Evolutionary conservation across 2,888 invertebrate genomes (phyloP), one percentile per base, ranked within the genome.

Genomic region (Odontomyia ornata): DNA sequence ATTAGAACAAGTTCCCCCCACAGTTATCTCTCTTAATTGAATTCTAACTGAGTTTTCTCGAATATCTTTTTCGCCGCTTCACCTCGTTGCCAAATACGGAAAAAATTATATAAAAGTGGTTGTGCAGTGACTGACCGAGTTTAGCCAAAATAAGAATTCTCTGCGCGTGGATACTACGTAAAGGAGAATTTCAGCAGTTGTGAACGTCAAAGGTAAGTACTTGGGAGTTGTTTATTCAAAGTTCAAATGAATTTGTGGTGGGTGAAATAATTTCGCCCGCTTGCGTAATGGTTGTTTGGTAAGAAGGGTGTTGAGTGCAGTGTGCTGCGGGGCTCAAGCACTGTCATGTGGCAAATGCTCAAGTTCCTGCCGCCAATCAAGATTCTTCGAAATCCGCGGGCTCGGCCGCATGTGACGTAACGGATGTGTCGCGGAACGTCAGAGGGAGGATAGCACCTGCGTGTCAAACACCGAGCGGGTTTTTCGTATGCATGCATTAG

Each of bases 81-180:
- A 23, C 21, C 25, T 46, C 47, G 25, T 23, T 25, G 47, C n/a
- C 30, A 30, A 64, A 9, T 64, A 23, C 72, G 71, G 30, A 73
- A 57, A 73, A 73, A 57, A 57, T 57, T 36, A 73, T 73, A 73
- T n/a, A n/a, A n/a, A 73, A 73, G 73, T 73, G 57, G 36, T 57
- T 60, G 73, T 60, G 73, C 71, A 56, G 71, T 72, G 71, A 52
- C 52, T 52, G 71, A 72, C 71, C 56, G 71, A 52, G 36, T n/a
- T 69, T 47, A 5, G 25, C 47, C 69, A n/a, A 67, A 67, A 67
- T 36, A 21, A 3, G 73, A 36, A 73, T 18, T 15, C 23, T 21
- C 13, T 67, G 11, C 15, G 5, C 52, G 30, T 36, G 65, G 71
- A 47, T 15, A 52, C n/a, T 52, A 18, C 1, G 30, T 15, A 27